Evolutionary conservation across 1,140 invertebrate species (phyloP).

Genomic region (Liolophura sinensis): DNA sequence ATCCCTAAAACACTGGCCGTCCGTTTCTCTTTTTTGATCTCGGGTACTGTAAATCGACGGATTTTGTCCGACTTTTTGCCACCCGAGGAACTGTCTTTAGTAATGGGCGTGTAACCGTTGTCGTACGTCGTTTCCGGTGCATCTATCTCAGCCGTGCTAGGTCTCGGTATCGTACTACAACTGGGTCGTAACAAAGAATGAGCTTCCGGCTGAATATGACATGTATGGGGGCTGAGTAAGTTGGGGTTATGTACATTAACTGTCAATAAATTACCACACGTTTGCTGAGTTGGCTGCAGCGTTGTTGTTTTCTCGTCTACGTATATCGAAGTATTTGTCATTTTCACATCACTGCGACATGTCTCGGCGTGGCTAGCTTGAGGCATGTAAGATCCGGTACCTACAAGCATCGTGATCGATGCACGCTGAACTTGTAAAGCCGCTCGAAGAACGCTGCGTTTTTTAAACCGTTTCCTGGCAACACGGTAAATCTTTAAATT

Average conservation of each 20-base stretch:
- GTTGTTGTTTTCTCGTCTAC: conserved; percentile 23
- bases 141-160: conserved; percentile 23
- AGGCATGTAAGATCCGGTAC: conserved; percentile 23
- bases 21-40: conserved; percentile 60
- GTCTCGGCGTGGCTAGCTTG: conserved; percentile 8
- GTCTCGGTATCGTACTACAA: conserved; percentile 25
- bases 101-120: conserved; percentile 29
- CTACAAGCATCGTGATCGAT: conserved; percentile 14
- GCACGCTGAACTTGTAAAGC: conserved; percentile 14
- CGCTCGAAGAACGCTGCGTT: conserved; percentile 37
- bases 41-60: conserved; percentile 53
- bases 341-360: conserved; percentile 42
- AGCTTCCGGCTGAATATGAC: conserved; percentile 6
- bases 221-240: too few relatives aligned
- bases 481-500: conserved; percentile 57
- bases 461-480: conserved; percentile 50
- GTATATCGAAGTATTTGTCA: conserved; percentile 38
- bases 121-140: conserved; percentile 27
- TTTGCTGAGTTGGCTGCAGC: too few relatives aligned
- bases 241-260: too few relatives aligned
- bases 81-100: conserved; percentile 4
- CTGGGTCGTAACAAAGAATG: conserved; percentile 32
- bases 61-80: conserved; percentile 36
- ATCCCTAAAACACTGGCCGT: conserved; percentile 60
- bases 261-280: too few relatives aligned